Evolutionary conservation across 2,888 invertebrate species (phyloP), one percentile per base, ranked within the genome.

Genomic region (Anoncus sp.): DNA sequence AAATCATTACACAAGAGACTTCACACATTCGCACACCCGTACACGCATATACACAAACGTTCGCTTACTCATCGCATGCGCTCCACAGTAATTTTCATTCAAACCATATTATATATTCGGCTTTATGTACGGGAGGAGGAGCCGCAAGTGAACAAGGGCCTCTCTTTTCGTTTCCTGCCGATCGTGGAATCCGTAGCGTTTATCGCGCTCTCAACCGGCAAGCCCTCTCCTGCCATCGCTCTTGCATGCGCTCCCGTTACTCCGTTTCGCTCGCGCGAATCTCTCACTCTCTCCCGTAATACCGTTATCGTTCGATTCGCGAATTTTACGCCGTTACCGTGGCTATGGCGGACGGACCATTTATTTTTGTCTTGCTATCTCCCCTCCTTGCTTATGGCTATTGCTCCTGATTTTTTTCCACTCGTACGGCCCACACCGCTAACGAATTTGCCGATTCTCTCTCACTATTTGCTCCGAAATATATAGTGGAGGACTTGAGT

Each of bases 231-330:
- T 27, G 38, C 49, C 27, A 38, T 70, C 49, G 57, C 24, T 70
- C 16, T 38, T 53, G 40, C 60, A 24, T 24, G n/a, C 47, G n/a
- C 74, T 78, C 70, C 78, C 78, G 78, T 78, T 78, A 78, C 55
- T 78, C 69, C 70, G 78, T 78, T 78, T 78, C 78, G 78, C 78
- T 78, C 62, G 31, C 70, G 65, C 78, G 78, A 78, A 74, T 62
- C 74, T 65, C 67, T 31, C 31, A 10, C 38, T 43, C 47, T 20
- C 24, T 20, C 51, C 2, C 51, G 51, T 51, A 24, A 66, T 63
- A 70, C 74, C 77, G 67, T 70, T 72, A 77, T 67, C 66, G 70
- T 66, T 62, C 65, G 65, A 75, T 75, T 67, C 47, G 75, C 67
- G 55, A 75, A 75, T 75, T 75, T 75, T 47, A 62, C 67, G 24